Evolutionary conservation across 2,113 vertebrate genomes (phyloP).

Genomic region (Neoarius graeffei): DNA sequence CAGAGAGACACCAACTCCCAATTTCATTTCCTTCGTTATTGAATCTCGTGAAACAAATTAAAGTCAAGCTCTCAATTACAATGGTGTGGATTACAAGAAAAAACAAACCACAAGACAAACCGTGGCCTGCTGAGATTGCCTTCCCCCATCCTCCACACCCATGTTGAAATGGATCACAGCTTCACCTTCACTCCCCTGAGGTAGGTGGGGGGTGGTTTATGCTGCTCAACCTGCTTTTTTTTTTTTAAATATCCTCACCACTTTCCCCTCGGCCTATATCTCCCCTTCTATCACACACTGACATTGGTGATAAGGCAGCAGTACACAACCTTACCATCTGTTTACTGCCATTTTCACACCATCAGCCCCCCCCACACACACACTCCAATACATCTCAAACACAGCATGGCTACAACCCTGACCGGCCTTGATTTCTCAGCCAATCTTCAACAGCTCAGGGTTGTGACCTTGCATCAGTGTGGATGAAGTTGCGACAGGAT

Average conservation of each 20-base stretch:
- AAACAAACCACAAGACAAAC: background rate
- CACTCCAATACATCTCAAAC: background rate
- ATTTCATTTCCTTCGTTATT: conserved; percentile 1
- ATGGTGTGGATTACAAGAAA: background rate
- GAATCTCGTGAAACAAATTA: background rate
- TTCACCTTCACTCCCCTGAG: background rate
- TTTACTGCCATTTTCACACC: conserved; percentile 62
- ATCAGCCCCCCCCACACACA: conserved; percentile 36
- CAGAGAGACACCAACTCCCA: background rate
- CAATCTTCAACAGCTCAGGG: background rate
- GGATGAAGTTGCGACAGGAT: background rate
- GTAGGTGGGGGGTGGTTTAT: background rate
- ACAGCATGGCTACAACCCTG: background rate
- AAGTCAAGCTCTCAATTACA: background rate
- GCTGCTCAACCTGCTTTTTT: conserved; percentile 3
- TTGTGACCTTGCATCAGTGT: conserved; percentile 23
- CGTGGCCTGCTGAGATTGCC: background rate
- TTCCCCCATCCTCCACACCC: background rate
- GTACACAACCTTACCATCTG: conserved; percentile 64
- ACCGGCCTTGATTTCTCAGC: background rate
- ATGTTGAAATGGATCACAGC: conserved; percentile 31
- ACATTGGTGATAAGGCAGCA: conserved; percentile 50
- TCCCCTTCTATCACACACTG: conserved; percentile 39
- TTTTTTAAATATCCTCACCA: background rate
- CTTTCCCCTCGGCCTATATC: conserved; percentile 16